phyloP scores from a whole-genome alignment of 2,113 vertebrate species.

The Cyprinus carpio region DNA sequence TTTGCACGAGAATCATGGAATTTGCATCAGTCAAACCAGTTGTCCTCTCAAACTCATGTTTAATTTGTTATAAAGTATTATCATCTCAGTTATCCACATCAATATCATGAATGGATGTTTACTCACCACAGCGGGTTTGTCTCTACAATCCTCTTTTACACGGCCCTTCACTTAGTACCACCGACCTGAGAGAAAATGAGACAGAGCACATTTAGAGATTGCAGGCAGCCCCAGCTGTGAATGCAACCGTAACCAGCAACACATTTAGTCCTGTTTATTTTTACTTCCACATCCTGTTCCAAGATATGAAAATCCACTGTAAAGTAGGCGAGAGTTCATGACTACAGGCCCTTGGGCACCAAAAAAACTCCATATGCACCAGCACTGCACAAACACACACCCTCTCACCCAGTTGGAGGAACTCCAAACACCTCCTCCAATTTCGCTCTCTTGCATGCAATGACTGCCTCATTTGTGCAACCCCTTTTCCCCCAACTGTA shows the following conservation, averaged over 20 bases:
- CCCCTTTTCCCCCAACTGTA: neutral
- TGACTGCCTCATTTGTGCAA: neutral
- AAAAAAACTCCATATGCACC: neutral
- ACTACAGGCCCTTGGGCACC: neutral
- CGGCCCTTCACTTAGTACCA: conserved; percentile 84
- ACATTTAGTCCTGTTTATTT: neutral
- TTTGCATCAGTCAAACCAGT: neutral
- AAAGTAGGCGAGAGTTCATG: conserved; percentile 25
- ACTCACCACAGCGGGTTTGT: conserved; percentile 53
- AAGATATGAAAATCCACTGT: neutral
- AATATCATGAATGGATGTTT: neutral
- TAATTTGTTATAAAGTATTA: neutral
- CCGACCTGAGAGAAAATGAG: conserved; percentile 71
- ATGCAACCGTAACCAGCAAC: neutral
- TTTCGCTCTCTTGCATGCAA: neutral
- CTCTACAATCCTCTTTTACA: conserved; percentile 72
- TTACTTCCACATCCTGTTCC: neutral
- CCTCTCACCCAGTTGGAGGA: conserved; percentile 37
- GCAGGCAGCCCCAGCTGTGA: neutral
- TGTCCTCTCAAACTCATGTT: neutral
- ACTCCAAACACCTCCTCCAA: conserved; percentile 7
- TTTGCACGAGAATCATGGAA: neutral
- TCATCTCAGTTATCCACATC: neutral
- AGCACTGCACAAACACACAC: neutral
- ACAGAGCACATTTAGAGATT: neutral